Base-by-base conservation (phyloP, 37 sponge, comb jelly and placozoan genomes). In the Chondrilla cf. caribensis region DNA sequence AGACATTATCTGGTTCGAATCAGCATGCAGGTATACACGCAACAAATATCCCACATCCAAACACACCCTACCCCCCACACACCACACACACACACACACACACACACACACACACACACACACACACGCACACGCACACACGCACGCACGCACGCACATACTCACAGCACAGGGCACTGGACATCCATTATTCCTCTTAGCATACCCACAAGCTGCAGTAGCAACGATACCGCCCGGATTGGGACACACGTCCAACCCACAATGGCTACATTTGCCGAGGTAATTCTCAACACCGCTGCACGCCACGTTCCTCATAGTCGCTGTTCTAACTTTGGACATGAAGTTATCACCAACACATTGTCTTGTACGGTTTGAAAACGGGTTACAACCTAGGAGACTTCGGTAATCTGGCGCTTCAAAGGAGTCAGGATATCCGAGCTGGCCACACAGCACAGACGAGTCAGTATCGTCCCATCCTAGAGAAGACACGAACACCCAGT, bases 401-500 rank as follows among this genome's bases (percentile, higher is more conserved):
- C 38, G 1, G 21, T 2, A 3, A 40, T 17, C 2, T 17, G 76
- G 76, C 9, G 24, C 24, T 39, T n/a, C 41, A 18, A 73, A 42
- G 24, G n/a, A 24, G 14, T 68, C 35, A 2, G 82, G 82, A 75
- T 70, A 82, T n/a, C 82, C 82, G 9, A 82, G 67, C 82, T 82
- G 82, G 25, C 70, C 71, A 54, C 82, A 82, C 26, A 40, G 35
- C 2, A 82, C 82, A 14, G 17, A 19, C 67, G 37, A n/a, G 19
- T 82, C 67, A 26, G 0, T 15, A 7, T 62, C 25, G 70, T 64
- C 82, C 76, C 76, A 73, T 24, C 76, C 44, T 19, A 85, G 86
- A 0, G 81, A 67, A 17, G 92, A 85, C 5, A 88, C 92, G 3
- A 88, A 77, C 19, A 58, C 89, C 89, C 86, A 88, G 22, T 85